Base-by-base conservation (phyloP, 2,113 vertebrate genomes). In the Orycteropus afer region DNA sequence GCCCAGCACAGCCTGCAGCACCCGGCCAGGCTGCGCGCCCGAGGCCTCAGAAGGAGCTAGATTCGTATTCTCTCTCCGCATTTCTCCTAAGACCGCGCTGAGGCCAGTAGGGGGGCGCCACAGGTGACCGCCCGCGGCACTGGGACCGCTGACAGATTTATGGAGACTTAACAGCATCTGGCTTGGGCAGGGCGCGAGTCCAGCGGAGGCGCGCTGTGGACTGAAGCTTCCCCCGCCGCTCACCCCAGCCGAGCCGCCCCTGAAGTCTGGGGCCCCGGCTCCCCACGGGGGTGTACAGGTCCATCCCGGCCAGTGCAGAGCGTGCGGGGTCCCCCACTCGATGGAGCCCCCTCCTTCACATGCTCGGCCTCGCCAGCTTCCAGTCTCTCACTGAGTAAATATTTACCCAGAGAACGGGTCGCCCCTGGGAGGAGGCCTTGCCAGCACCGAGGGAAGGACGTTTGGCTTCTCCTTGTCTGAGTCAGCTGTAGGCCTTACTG, bases 401-500 rank as follows among this genome's bases (percentile, higher is more conserved):
- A 98, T 98, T 98, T 97, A 97, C 80, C 94, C 91, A 91, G 83
- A 85, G 95, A 91, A 92, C 55, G 34, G 89, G 93, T 96, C 93
- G 59, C 94, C 84, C 86, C 82, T 82, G 29, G 1, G 71, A 95
- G 92, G 88, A 97, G 93, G 86, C 94, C 96, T 73, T 49, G 4
- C 55, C 65, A 79, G 95, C 10, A 47, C 27, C 61, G 34, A 83
- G 90, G 65, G 59, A 95, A 91, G 94, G 53, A 61, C 80, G 80
- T 97, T 96, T 77, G 88, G 88, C 76, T 97, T 95, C 76, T 94
- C 45, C 77, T 12, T 0, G 47, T 84, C 83, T 57, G 12, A 78
- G 71, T 77, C 86, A 93, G 93, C 65, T 95, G 80, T 59, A 95
- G 95, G 86, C 93, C 95, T 87, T 89, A 73, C 37, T 79, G 59